These are phyloP conservation scores for Oscheius sp. DNA, from an alignment of 1,140 invertebrate species.

Conservation along the genomic window DNA sequence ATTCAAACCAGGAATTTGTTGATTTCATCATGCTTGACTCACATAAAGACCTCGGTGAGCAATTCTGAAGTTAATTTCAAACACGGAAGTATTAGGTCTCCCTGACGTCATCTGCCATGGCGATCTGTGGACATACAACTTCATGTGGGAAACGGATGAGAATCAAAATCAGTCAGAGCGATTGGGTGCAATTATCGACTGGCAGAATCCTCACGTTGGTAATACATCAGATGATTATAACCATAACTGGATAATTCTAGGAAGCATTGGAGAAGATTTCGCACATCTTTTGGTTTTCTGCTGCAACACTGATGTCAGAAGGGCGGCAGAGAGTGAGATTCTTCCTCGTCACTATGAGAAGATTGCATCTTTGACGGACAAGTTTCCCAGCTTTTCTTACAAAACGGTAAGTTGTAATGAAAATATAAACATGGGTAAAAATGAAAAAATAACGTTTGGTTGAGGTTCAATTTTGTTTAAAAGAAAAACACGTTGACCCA, in stretches of 20 bases:
- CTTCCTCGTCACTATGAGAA: not conserved
- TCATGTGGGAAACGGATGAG: constrained; percentile 13
- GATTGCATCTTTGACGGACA: not conserved
- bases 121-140: constrained; percentile 39
- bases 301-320: not conserved
- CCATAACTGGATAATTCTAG: not conserved
- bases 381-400: not conserved
- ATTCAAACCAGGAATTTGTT: constrained; percentile 19
- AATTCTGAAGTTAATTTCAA: not conserved
- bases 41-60: constrained; percentile 27
- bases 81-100: constrained; percentile 7
- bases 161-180: constrained; percentile 21
- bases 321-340: constrained; percentile 1
- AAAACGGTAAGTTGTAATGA: constrained; percentile 2
- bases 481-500: too few species aligned
- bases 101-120: constrained; percentile 37
- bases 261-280: constrained; percentile 10
- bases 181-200: constrained; percentile 39
- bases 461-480: too few species aligned
- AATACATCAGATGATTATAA: not conserved
- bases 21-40: constrained; percentile 3
- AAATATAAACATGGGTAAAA: too few species aligned
- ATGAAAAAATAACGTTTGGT: too few species aligned
- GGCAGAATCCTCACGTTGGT: constrained; percentile 35
- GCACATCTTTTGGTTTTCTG: constrained; percentile 6